These are phyloP conservation scores for Trichogramma dendrolimi DNA, from an alignment of 2,888 invertebrate genomes.

Conservation along the genomic window DNA sequence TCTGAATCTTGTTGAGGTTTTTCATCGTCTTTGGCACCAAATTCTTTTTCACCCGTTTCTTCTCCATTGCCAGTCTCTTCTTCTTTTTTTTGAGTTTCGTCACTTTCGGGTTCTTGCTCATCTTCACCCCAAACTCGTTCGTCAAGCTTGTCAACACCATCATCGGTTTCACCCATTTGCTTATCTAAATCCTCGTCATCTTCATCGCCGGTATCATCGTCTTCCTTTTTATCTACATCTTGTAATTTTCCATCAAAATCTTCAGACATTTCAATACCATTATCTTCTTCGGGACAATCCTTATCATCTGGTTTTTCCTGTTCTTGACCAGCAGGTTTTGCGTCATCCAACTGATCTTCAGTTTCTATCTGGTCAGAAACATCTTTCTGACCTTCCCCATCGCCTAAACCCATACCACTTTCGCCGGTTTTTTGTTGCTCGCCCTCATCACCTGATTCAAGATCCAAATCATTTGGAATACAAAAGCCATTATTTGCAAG, in stretches of 20 bases:
- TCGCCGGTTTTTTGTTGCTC: slow-evolving; percentile 59
- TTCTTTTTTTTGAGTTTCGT: slow-evolving; percentile 61
- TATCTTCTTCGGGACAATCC: slow-evolving; percentile 82
- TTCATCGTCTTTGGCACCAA: slow-evolving; percentile 50
- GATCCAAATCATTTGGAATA: slow-evolving; percentile 78
- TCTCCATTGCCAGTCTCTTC: slow-evolving; percentile 62
- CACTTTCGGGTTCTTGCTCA: slow-evolving; percentile 61
- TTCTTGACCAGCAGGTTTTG: slow-evolving; percentile 75
- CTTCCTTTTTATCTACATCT: slow-evolving; percentile 69
- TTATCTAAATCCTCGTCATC: slow-evolving; percentile 83
- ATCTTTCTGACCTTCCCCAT: slow-evolving; percentile 90
- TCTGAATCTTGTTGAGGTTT: slow-evolving; percentile 45
- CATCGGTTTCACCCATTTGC: slow-evolving; percentile 93
- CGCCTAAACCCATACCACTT: slow-evolving; percentile 78
- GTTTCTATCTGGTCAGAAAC: slow-evolving; percentile 89
- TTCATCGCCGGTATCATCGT: slow-evolving; percentile 58
- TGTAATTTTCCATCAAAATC: slow-evolving; percentile 89
- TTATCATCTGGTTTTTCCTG: slow-evolving; percentile 64
- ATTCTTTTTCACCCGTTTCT: slow-evolving; percentile 62
- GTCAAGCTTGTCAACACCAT: slow-evolving; percentile 76
- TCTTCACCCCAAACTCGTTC: slow-evolving; percentile 76
- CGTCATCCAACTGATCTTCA: slow-evolving; percentile 92
- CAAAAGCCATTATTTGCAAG: slow-evolving; percentile 86
- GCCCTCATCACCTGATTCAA: slow-evolving; percentile 62
- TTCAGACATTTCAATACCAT: slow-evolving; percentile 93